Conservation (phyloP, 2,113 vertebrate species). For the Phodopus roborovskii region DNA sequence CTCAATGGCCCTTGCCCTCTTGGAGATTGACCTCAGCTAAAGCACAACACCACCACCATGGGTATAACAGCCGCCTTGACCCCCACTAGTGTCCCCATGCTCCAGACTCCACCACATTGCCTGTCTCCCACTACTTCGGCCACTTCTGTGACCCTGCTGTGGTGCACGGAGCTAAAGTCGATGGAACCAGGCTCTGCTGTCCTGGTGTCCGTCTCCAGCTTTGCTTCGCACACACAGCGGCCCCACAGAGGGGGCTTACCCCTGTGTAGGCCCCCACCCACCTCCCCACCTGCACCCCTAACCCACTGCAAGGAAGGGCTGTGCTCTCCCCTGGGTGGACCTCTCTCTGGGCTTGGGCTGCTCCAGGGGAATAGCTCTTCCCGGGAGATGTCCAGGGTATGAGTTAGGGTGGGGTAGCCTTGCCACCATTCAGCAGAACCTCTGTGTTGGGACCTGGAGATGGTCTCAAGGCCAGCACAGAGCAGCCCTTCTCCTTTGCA, state of each 20-base stretch:
- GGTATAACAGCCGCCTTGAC: neutral
- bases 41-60: slow-evolving; percentile 46
- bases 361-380: neutral
- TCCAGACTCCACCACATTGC: neutral
- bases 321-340: neutral
- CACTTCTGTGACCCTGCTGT: neutral
- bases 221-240: neutral
- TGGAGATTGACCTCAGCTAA: neutral
- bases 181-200: neutral
- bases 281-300: too few species aligned
- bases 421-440: neutral
- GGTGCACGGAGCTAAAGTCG: neutral
- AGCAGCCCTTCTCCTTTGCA: neutral
- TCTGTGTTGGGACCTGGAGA: neutral
- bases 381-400: neutral
- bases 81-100: neutral
- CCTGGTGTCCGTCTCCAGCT: neutral
- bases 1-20: neutral
- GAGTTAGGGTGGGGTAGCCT: neutral
- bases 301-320: neutral
- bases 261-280: too few species aligned
- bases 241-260: too few species aligned
- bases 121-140: neutral
- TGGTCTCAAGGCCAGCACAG: neutral
- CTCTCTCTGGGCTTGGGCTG: neutral